phyloP scores from a whole-genome alignment of 2,113 vertebrate genomes.

The Chlorodrepanis virens region DNA sequence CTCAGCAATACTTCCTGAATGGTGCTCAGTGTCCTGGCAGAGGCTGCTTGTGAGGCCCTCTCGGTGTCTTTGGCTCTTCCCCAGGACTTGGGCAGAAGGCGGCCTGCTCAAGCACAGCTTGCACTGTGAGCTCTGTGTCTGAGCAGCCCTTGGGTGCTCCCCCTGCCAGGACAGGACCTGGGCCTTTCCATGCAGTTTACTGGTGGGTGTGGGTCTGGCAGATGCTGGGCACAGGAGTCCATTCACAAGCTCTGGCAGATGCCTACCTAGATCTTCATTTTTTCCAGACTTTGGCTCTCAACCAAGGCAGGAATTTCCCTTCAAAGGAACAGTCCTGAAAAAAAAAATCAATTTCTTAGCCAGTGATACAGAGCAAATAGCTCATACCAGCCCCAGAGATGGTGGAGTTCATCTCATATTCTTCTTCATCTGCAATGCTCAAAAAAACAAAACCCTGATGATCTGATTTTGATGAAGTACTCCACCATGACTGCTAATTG shows the following conservation, averaged over 20 bases:
- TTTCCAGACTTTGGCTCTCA: background rate
- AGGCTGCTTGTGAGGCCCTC: background rate
- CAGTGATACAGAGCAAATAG: background rate
- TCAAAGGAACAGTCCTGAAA: background rate
- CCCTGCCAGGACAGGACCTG: background rate
- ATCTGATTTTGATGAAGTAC: background rate
- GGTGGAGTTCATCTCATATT: background rate
- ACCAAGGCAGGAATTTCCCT: background rate
- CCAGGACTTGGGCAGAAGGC: background rate
- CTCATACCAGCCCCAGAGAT: background rate
- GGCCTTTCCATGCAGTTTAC: background rate
- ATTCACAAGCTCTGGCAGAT: background rate
- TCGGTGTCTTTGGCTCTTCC: rapidly evolving
- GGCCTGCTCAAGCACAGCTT: background rate
- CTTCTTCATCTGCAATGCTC: background rate
- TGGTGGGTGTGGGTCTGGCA: background rate
- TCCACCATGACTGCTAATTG: background rate
- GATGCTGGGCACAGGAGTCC: rapidly evolving
- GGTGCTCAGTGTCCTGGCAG: background rate
- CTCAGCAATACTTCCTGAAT: background rate
- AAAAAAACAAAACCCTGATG: background rate
- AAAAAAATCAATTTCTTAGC: background rate
- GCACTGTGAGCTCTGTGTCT: background rate
- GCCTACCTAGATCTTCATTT: background rate
- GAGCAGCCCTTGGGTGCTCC: rapidly evolving